Evolutionary conservation across 1,140 invertebrate species (phyloP).

Genomic region (Ericerus pela): DNA sequence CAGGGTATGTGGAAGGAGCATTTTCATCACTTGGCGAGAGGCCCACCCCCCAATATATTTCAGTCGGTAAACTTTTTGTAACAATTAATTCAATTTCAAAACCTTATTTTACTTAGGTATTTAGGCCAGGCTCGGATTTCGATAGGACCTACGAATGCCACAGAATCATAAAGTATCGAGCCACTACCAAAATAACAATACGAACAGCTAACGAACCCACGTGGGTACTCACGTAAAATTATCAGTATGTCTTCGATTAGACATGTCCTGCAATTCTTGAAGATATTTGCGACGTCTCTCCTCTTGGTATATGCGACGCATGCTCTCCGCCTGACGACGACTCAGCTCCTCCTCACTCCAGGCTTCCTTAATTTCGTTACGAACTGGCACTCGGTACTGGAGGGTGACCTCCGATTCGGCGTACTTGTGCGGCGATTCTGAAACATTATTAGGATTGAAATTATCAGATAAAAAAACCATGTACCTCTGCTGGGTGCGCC

Average conservation of each 20-base stretch:
- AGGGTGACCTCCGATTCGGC: conserved; percentile 84
- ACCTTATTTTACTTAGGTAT: no score
- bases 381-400: conserved; percentile 73
- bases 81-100: no score
- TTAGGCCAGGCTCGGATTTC: no score
- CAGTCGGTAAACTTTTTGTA: no score
- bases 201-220: no score
- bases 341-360: conserved; percentile 64
- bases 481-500: background rate
- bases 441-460: background rate
- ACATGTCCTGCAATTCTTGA: conserved; percentile 80
- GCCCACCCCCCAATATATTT: no score
- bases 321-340: conserved; percentile 68
- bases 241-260: conserved; percentile 74
- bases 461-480: background rate
- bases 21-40: no score
- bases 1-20: no score
- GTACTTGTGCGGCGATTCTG: conserved; percentile 73
- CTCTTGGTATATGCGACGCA: conserved; percentile 77
- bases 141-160: no score
- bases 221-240: conserved; percentile 72
- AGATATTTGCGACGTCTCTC: conserved; percentile 73
- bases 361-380: conserved; percentile 65
- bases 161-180: no score
- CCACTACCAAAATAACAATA: no score